phyloP scores from a whole-genome alignment of 1,140 invertebrate species.

The Drepana arcuata region DNA sequence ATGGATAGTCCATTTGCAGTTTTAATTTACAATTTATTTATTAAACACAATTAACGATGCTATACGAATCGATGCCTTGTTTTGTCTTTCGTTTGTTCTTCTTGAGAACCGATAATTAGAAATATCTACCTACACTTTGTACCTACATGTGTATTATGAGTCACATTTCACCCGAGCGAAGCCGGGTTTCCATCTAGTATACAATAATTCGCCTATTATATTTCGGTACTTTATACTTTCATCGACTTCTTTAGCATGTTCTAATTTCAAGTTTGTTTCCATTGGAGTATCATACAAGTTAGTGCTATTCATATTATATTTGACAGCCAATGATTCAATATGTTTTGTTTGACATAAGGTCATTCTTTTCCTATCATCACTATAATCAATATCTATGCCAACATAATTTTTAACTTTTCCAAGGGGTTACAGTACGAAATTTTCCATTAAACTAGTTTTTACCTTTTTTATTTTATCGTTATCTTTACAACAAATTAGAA shows the following conservation, averaged over 20 bases:
- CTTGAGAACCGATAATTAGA: no score
- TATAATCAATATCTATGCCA: conserved; percentile 36
- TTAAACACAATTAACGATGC: no score
- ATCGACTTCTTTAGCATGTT: conserved; percentile 27
- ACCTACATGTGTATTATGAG: no score
- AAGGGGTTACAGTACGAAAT: conserved; percentile 37
- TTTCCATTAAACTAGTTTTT: conserved; percentile 27
- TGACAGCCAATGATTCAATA: conserved; percentile 45
- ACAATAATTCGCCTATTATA: conserved; percentile 38
- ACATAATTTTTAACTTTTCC: conserved; percentile 36
- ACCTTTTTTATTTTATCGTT: conserved; percentile 20
- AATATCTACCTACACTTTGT: no score
- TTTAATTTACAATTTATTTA: no score
- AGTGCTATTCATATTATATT: conserved; percentile 38
- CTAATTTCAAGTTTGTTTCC: conserved; percentile 55
- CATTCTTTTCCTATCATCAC: conserved; percentile 24
- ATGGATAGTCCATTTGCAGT: no score
- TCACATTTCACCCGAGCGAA: no score
- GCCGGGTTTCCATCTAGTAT: no score
- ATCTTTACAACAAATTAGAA: conserved; percentile 22
- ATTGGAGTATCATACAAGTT: conserved; percentile 46
- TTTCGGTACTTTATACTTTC: conserved; percentile 41
- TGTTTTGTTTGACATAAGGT: conserved; percentile 44
- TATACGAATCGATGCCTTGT: no score
- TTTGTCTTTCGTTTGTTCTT: no score